These are phyloP conservation scores for Ectemnius lituratus DNA, from an alignment of 2,888 invertebrate genomes.

Conservation along the genomic window DNA sequence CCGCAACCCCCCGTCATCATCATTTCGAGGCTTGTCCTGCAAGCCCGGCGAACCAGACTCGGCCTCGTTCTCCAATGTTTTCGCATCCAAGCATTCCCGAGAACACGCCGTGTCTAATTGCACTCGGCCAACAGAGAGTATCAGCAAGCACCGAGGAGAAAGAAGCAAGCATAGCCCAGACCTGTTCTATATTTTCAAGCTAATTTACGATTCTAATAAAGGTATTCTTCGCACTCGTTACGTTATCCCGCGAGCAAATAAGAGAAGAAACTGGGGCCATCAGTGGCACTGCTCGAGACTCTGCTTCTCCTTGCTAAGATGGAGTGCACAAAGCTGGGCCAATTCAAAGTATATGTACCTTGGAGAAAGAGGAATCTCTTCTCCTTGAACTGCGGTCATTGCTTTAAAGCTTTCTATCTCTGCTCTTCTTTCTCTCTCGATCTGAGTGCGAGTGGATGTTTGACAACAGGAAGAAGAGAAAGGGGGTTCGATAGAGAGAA, in stretches of 20 bases:
- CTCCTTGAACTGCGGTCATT: slow-evolving; percentile 2
- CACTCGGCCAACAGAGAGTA: neutral
- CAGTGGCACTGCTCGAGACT: neutral
- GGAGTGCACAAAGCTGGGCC: neutral
- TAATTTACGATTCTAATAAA: slow-evolving; percentile 10
- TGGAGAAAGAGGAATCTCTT: slow-evolving; percentile 14
- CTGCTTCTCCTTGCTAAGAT: neutral
- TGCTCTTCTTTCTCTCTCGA: no score
- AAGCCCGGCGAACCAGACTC: neutral
- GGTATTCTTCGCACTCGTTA: slow-evolving; percentile 4
- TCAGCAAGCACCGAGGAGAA: neutral
- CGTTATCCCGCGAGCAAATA: slow-evolving; percentile 8
- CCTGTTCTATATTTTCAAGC: neutral
- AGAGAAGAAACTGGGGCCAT: neutral
- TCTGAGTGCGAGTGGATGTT: neutral
- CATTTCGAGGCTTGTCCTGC: neutral
- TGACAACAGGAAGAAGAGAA: slow-evolving; percentile 1
- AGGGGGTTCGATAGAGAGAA: neutral
- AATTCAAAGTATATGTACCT: neutral
- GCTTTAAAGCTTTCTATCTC: neutral
- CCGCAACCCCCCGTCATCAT: slow-evolving; percentile 1
- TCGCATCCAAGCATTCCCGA: no score
- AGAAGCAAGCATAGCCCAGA: neutral
- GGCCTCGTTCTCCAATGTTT: no score
- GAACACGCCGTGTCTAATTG: neutral